phyloP scores from a whole-genome alignment of 2,888 invertebrate genomes.

The Drosophila leonis region DNA sequence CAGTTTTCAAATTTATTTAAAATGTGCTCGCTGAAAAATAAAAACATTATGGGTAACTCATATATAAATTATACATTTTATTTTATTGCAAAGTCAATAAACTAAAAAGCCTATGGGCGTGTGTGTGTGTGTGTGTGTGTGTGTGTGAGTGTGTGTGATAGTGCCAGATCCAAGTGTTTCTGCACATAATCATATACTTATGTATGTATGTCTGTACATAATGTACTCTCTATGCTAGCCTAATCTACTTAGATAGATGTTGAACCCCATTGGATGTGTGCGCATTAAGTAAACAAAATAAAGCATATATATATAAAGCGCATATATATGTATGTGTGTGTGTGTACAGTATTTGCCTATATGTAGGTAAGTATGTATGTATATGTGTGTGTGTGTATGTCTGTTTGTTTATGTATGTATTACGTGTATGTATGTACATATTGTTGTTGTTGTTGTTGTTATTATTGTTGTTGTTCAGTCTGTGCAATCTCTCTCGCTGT shows the following conservation, averaged over 20 bases:
- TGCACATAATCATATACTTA: slow-evolving; percentile 3
- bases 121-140: slow-evolving; percentile 16
- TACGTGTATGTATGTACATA: slow-evolving; percentile 25
- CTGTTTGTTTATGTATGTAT: slow-evolving; percentile 7
- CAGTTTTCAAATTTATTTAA: slow-evolving; percentile 4
- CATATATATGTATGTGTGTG: background rate
- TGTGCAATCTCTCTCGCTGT: slow-evolving; percentile 77
- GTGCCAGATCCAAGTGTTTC: slow-evolving; percentile 28
- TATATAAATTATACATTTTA: slow-evolving; percentile 45
- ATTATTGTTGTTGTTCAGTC: slow-evolving; percentile 65
- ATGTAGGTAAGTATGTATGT: slow-evolving; percentile 11
- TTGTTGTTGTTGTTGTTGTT: slow-evolving; percentile 6
- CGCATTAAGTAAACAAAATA: slow-evolving; percentile 67
- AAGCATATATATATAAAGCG: slow-evolving; percentile 11
- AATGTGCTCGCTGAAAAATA: slow-evolving; percentile 40
- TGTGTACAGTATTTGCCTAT: background rate
- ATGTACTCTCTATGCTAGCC: slow-evolving; percentile 51
- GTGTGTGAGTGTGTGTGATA: slow-evolving; percentile 14
- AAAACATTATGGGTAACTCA: slow-evolving; percentile 50
- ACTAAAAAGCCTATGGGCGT: slow-evolving; percentile 34
- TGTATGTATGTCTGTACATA: background rate
- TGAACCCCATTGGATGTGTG: slow-evolving; percentile 70
- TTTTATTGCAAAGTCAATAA: slow-evolving; percentile 41
- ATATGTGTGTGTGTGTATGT: background rate
- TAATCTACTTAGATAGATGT: slow-evolving; percentile 77